Percentiles rank a stretch among this genome's conserved stretches.
These are phyloP conservation scores for Mechanitis mazaeus DNA, from an alignment of 2,888 invertebrate species.

Conservation along the genomic window DNA sequence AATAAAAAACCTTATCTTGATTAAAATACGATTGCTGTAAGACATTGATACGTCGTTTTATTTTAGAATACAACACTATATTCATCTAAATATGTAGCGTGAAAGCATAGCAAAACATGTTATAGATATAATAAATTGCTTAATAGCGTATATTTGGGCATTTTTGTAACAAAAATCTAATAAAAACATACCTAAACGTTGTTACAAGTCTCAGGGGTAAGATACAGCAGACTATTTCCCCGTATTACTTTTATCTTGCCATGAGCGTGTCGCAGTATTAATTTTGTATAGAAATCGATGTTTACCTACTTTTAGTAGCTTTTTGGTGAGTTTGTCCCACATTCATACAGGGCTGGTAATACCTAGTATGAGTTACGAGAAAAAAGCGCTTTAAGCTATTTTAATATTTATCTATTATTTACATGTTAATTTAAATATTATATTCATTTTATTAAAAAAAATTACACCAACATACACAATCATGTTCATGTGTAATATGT, in stretches of 20 bases:
- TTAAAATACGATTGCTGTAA: no score
- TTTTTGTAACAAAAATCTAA: neutral
- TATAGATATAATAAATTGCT: neutral
- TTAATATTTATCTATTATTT: no score
- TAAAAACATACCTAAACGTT: neutral
- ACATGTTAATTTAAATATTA: no score
- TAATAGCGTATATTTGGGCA: neutral
- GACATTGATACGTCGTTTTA: no score
- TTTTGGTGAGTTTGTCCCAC: neutral
- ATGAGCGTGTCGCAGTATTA: constrained; percentile 1
- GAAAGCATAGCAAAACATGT: no score
- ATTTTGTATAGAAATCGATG: constrained; percentile 1
- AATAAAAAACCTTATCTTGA: no score
- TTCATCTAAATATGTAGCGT: no score
- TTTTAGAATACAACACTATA: no score
- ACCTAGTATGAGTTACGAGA: neutral
- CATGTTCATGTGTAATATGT: no score
- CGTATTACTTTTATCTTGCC: neutral
- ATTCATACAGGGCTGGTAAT: neutral
- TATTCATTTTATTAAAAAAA: no score
- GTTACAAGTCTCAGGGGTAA: neutral
- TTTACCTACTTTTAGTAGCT: neutral
- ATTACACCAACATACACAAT: no score
- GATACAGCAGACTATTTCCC: neutral
- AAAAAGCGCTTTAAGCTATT: neutral